Base-by-base conservation (phyloP, 1,140 invertebrate genomes). In the Dendroctonus valens region DNA sequence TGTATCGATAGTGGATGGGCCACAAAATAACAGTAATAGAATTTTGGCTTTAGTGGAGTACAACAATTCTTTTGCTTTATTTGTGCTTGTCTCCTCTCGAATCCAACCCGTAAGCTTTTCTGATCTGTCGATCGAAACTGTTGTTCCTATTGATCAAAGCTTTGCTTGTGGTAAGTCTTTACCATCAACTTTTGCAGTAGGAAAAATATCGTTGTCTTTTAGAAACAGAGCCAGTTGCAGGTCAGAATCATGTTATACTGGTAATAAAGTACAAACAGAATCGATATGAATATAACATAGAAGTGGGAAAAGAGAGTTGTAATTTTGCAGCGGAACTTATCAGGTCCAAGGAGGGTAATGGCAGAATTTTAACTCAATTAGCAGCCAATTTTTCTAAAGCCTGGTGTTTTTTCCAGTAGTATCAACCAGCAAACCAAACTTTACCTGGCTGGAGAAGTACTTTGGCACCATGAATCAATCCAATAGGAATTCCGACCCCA, bases 161-260 rank as follows among this genome's bases (percentile, higher is more conserved):
- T 91, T 92, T 78, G 86, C 86, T 75, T 91, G 87, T 82, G 86
- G 89, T 81, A 87, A 89, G 75, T 86, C 85, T 87, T 54, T 7
- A 41, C n/a, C 41, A 9, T 8, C 5, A 55, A 15, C 49, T 11
- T 61, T 9, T 39, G 5, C 50, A 39, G n/a, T 44, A 53, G n/a
- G 14, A 52, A 14, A 52, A 6, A 46, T 59, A n/a, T 26, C n/a
- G 26, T 50, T 61, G 1, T 7, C 55, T 78, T 80, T 61, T 69
- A 85, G 86, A 85, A 78, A 83, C 82, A 57, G 81, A 83, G 71
- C 80, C 78, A 42, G 78, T 81, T 70, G 74, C 78, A 42, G 75
- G 81, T 72, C 74, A 81, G 15, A 77, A 79, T 48, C 81, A 87
- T 78, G 79, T 88, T 53, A 83, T 81, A 72, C 76, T 88, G 49